Conservation (phyloP, 2,888 invertebrate species). For the Chymomyza caudatula region DNA sequence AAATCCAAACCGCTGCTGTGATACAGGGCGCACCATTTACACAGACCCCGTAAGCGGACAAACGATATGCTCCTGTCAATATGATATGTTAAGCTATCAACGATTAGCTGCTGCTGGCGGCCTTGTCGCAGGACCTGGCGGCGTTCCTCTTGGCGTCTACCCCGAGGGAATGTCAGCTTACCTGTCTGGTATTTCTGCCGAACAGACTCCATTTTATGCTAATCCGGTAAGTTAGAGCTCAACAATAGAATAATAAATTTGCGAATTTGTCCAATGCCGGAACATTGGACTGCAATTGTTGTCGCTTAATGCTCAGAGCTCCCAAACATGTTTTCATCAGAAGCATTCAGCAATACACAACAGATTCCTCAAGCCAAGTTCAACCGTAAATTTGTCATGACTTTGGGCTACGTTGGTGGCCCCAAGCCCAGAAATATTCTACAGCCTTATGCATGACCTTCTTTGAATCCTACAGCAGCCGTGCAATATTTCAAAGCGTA, state of each 20-base stretch:
- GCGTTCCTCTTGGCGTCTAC: constrained; percentile 89
- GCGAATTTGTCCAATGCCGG: constrained; percentile 64
- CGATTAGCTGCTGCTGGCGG: constrained; percentile 82
- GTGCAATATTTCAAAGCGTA: constrained; percentile 63
- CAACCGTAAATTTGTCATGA: constrained; percentile 41
- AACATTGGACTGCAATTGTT: constrained; percentile 36
- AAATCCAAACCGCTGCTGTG: constrained; percentile 85
- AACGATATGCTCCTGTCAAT: constrained; percentile 93
- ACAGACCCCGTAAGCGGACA: constrained; percentile 93
- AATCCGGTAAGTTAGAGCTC: constrained; percentile 85
- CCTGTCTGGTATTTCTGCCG: constrained; percentile 89
- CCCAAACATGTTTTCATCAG: not conserved
- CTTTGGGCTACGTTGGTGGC: constrained; percentile 14
- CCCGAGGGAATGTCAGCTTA: constrained; percentile 91
- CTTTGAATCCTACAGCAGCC: constrained; percentile 5
- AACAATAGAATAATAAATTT: constrained; percentile 71
- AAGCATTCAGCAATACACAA: too few species aligned
- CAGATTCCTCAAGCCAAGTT: constrained; percentile 12
- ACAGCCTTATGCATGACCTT: constrained; percentile 52
- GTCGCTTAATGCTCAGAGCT: not conserved
- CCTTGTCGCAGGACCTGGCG: constrained; percentile 80
- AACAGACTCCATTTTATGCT: constrained; percentile 91
- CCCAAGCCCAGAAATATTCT: constrained; percentile 8
- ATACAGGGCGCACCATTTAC: constrained; percentile 93
- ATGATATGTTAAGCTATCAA: constrained; percentile 89